Conservation (phyloP, 2,113 vertebrate genomes). For the Sporophila hypoxantha region DNA sequence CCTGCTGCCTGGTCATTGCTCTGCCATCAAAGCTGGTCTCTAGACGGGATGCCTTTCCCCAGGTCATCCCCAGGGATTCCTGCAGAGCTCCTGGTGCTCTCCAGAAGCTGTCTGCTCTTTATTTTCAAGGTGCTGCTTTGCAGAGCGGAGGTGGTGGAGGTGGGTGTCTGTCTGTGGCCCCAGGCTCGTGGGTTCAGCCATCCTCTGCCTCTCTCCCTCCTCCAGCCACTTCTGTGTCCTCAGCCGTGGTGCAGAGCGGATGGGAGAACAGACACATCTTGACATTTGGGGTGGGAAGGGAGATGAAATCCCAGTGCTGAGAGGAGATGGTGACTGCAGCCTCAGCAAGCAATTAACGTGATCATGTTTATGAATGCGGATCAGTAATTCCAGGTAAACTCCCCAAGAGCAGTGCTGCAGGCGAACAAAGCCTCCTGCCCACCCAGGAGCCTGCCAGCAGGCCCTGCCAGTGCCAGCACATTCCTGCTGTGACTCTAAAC, state of each 20-base stretch:
- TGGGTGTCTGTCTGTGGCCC: neutral
- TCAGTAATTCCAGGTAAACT: constrained; percentile 64
- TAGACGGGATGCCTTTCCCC: neutral
- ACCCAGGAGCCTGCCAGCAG: neutral
- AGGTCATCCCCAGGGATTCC: neutral
- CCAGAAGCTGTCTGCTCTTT: neutral
- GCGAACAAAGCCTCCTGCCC: constrained; percentile 22
- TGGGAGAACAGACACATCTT: neutral
- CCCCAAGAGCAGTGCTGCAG: neutral
- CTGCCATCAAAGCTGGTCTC: neutral
- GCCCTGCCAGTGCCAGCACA: neutral
- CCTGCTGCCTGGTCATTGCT: neutral
- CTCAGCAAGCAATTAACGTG: constrained; percentile 33
- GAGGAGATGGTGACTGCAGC: neutral
- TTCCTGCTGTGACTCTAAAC: constrained; percentile 58
- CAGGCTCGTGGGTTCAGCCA: fast-evolving
- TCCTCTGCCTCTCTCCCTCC: neutral
- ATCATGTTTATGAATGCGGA: constrained; percentile 63
- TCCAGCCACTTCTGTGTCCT: neutral
- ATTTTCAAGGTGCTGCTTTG: neutral
- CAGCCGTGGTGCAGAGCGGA: fast-evolving
- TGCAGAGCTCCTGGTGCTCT: neutral
- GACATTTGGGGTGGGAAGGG: constrained; percentile 22
- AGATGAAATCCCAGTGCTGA: constrained; percentile 25
- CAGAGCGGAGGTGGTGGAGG: neutral